phyloP scores from a whole-genome alignment of 2,888 invertebrate species.

The Pristionchus japonicus region DNA sequence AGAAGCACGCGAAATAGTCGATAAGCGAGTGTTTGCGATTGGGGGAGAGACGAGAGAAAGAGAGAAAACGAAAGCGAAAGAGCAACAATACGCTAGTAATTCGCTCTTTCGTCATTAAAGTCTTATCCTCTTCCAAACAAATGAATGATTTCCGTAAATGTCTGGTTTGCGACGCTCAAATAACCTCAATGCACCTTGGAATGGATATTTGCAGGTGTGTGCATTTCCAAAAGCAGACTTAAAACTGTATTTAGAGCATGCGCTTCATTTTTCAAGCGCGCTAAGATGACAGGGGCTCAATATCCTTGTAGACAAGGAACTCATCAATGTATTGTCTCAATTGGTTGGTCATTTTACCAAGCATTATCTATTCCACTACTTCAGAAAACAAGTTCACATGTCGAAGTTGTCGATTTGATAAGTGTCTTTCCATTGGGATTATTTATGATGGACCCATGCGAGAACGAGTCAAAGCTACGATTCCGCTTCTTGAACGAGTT shows the following conservation, averaged over 20 bases:
- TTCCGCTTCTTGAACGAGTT: neutral
- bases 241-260: neutral
- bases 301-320: neutral
- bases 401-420: neutral
- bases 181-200: neutral
- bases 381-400: neutral
- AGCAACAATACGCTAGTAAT: neutral
- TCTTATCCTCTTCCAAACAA: neutral
- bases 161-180: neutral
- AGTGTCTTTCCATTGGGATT: neutral
- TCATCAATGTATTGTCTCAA: neutral
- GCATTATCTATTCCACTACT: neutral
- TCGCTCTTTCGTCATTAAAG: neutral
- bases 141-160: neutral
- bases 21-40: neutral
- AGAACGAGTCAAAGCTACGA: neutral
- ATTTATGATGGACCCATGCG: neutral
- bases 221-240: neutral
- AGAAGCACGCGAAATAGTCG: neutral
- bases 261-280: neutral
- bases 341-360: neutral
- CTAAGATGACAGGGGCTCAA: neutral
- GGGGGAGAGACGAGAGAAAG: neutral
- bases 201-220: slow-evolving; percentile 12
- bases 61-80: neutral